Evolutionary conservation across 1,140 invertebrate species (phyloP).

Genomic region (Drosophila seguyi): DNA sequence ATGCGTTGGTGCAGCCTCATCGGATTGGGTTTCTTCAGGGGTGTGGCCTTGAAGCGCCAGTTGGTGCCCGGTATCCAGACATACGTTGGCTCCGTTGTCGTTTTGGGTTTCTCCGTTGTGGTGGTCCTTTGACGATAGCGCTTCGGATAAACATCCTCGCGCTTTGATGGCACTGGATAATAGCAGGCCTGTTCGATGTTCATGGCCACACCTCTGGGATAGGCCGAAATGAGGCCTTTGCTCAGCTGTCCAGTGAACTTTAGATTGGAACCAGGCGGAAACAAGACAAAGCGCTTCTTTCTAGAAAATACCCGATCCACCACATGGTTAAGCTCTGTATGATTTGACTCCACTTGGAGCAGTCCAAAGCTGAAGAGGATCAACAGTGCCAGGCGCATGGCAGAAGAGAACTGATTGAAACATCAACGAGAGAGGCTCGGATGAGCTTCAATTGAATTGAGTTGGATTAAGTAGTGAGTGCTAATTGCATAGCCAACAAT

Average conservation of each 20-base stretch:
- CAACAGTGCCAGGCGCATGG: conserved; percentile 50
- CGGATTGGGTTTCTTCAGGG: conserved; percentile 60
- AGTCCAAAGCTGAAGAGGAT: conserved; percentile 26
- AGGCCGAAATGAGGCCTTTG: conserved; percentile 61
- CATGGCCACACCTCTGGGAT: conserved; percentile 62
- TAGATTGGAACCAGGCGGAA: conserved; percentile 64
- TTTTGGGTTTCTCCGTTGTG: conserved; percentile 50
- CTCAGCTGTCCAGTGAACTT: conserved; percentile 71
- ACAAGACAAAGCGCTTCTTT: conserved; percentile 70
- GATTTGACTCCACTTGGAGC: conserved; percentile 27
- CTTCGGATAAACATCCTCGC: conserved; percentile 75
- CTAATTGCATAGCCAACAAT: conserved; percentile 27
- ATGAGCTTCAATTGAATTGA: conserved; percentile 10
- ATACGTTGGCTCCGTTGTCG: conserved; percentile 57
- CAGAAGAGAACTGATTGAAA: conserved; percentile 62
- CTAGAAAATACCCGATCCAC: conserved; percentile 75
- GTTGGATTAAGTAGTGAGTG: neutral
- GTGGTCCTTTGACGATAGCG: conserved; percentile 68
- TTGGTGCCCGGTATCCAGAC: conserved; percentile 78
- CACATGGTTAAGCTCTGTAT: conserved; percentile 46
- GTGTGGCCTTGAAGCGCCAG: conserved; percentile 74
- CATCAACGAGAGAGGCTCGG: conserved; percentile 1
- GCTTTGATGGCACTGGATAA: conserved; percentile 68
- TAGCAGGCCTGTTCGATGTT: conserved; percentile 72
- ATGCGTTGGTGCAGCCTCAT: conserved; percentile 52